Base-by-base conservation (phyloP, 2,888 invertebrate species). In the Tyria jacobaeae region DNA sequence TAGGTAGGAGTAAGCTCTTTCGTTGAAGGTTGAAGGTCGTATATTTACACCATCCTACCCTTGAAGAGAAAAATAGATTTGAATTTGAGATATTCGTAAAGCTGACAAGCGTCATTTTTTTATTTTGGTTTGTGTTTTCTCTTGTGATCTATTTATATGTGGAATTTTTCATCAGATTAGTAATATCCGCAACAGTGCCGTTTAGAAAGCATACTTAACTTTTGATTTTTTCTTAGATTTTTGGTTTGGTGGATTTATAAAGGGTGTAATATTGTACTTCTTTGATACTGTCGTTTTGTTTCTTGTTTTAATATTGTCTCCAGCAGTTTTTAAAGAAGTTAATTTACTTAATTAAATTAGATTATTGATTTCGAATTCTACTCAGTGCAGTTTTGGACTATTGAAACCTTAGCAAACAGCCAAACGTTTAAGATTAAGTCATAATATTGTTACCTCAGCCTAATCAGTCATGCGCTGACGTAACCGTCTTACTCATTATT, bases 401-500 rank as follows among this genome's bases (percentile, higher is more conserved):
- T 17, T 51, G 17, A 44, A 41, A 49, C 49, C n/a, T 31, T 14
- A n/a, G 15, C 37, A 37, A 17, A 37, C 35, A 60, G 12, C 4
- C 39, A 49, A 12, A n/a, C 15, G n/a, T n/a, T n/a, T 6, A 17
- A 6, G 21, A 0, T 55, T 21, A 49, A 48, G 34, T 52, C 57
- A 62, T 37, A 57, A 50, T 31, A 58, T 41, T 34, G 34, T 34
- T 21, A 39, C 37, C 63, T 66, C 60, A 57, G 75, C 65, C 63
- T 63, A 61, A 60, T 24, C 67, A 57, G 55, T 75, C 66, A 58
- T 53, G 41, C 56, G 60, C 60, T 77, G 69, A 75, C 75, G 71
- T 64, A 75, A 75, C 27, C 51, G 10, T 49, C 35, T 77, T 75
- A 75, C 62, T 77, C 78, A 71, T 60, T 62, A 54, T 52, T 48